These are phyloP conservation scores for Micropterix aruncella DNA, from an alignment of 2,888 invertebrate species.

Conservation along the genomic window DNA sequence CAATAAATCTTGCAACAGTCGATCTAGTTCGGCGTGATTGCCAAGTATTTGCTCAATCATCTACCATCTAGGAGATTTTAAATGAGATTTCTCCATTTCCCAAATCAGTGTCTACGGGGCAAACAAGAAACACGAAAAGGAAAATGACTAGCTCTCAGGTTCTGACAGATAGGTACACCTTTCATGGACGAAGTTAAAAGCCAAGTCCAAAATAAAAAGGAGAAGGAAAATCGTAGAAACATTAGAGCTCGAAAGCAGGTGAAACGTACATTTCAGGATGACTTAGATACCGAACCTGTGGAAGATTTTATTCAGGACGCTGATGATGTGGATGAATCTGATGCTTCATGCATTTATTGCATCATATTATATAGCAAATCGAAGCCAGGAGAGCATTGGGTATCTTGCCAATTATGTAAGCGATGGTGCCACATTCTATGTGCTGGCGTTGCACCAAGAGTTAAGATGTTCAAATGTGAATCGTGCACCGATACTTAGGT, in stretches of 20 bases:
- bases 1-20: background rate
- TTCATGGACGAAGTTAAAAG: background rate
- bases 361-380: background rate
- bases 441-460: background rate
- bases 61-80: background rate
- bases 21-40: background rate
- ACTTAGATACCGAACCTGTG: background rate
- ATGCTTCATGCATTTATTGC: background rate
- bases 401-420: background rate
- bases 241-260: background rate
- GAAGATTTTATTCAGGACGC: background rate
- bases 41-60: background rate
- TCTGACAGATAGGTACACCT: background rate
- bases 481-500: background rate
- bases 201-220: background rate
- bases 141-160: background rate
- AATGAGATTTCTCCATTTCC: background rate
- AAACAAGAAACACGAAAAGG: background rate
- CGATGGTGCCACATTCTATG: background rate
- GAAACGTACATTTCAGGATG: background rate
- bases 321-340: background rate
- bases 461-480: background rate
- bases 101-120: background rate
- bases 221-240: background rate
- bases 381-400: constrained; percentile 1